A percentile compares a stretch with the other conserved stretches of the same genome.
These are phyloP conservation scores for Ctenosaura bakeri DNA, from an alignment of 2,797 vertebrate species.

Conservation along the genomic window DNA sequence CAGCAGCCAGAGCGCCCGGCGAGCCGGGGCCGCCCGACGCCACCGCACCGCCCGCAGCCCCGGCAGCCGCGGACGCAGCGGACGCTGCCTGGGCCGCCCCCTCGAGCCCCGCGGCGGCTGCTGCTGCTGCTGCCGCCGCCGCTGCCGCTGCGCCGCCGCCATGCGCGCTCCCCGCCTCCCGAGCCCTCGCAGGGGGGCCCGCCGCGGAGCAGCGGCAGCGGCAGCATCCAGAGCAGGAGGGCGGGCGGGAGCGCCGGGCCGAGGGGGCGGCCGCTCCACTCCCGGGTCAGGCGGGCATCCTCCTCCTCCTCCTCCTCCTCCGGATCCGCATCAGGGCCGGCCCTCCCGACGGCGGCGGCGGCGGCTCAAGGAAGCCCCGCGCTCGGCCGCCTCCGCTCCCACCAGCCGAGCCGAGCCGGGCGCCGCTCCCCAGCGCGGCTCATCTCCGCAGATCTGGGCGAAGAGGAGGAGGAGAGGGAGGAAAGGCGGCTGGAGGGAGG, in stretches of 20 bases:
- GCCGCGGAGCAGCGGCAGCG: conserved; percentile 51
- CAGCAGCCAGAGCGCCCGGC: conserved; percentile 92
- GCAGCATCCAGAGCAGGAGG: conserved; percentile 49
- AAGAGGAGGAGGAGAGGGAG: background rate
- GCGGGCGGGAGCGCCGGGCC: conserved; percentile 6
- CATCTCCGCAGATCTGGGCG: conserved; percentile 18
- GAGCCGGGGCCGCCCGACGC: conserved; percentile 81
- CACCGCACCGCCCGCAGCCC: conserved; percentile 91
- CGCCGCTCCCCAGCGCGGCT: conserved; percentile 37
- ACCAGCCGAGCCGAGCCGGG: conserved; percentile 37
- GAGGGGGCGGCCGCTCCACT: no score
- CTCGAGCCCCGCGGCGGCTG: conserved; percentile 45
- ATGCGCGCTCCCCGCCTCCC: conserved; percentile 74
- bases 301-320: no score
- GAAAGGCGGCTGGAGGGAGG: background rate
- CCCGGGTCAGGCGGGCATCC: no score
- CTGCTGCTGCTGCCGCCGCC: conserved; percentile 53
- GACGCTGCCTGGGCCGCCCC: conserved; percentile 69
- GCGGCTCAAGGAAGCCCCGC: background rate
- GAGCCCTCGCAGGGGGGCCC: conserved; percentile 53
- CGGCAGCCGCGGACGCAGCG: conserved; percentile 90
- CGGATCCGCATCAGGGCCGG: no score
- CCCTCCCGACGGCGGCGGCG: background rate
- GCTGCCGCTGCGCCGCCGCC: conserved; percentile 72
- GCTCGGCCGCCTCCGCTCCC: conserved; percentile 18